These are phyloP conservation scores for Drosophila sechellia DNA, from an alignment of 1,140 invertebrate species.

Conservation along the genomic window DNA sequence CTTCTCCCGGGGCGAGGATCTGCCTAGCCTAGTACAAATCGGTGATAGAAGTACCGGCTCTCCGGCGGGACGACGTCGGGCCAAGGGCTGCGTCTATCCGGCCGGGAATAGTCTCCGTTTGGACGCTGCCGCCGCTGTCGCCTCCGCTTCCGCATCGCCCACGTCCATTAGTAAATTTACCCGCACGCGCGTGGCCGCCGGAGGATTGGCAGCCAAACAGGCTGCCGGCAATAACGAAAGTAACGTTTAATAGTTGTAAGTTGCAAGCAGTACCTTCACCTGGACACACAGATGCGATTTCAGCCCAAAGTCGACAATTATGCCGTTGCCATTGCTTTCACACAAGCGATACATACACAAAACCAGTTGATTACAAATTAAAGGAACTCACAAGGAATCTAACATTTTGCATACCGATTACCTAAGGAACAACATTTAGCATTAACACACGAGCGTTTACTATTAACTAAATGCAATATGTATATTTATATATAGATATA, in stretches of 20 bases:
- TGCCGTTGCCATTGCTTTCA: constrained; percentile 20
- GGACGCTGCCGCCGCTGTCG: constrained; percentile 45
- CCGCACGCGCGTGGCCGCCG: constrained; percentile 58
- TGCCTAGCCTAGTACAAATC: constrained; percentile 75
- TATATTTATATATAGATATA: constrained; percentile 24
- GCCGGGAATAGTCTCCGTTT: constrained; percentile 59
- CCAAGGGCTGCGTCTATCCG: constrained; percentile 73
- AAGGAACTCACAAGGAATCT: constrained; percentile 20
- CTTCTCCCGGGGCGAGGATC: constrained; percentile 71
- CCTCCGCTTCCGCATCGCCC: constrained; percentile 36
- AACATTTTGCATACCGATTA: constrained; percentile 54
- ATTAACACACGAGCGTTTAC: constrained; percentile 58
- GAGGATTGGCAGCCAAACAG: constrained; percentile 24
- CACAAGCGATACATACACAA: constrained; percentile 7
- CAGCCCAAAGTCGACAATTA: constrained; percentile 6
- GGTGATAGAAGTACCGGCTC: constrained; percentile 51
- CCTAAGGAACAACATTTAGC: constrained; percentile 57
- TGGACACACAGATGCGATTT: constrained; percentile 22
- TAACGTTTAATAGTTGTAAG: constrained; percentile 76
- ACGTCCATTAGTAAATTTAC: constrained; percentile 75
- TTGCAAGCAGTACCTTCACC: constrained; percentile 71
- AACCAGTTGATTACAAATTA: constrained; percentile 6
- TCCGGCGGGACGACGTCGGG: constrained; percentile 49
- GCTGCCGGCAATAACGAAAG: constrained; percentile 68
- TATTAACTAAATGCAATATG: constrained; percentile 66